Percentiles rank a stretch among this genome's conserved stretches.
Conservation (phyloP, 2,113 vertebrate species). For the Raja brachyura region DNA sequence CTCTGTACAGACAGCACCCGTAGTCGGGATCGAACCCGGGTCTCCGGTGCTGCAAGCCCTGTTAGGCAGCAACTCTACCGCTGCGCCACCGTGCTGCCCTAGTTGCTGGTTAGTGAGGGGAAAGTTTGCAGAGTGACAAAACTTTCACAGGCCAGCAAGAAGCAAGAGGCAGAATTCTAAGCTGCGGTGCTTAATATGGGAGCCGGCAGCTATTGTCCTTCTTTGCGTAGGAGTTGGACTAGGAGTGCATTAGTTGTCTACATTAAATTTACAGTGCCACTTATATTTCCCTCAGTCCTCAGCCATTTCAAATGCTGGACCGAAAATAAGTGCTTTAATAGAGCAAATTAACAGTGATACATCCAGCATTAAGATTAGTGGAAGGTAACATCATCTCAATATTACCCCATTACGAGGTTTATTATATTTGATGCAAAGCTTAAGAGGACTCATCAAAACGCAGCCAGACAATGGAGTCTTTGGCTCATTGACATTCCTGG, state of each 20-base stretch:
- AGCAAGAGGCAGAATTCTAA: neutral
- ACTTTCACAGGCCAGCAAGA: neutral
- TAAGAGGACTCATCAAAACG: neutral
- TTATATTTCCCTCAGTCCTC: neutral
- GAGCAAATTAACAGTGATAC: neutral
- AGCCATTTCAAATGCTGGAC: neutral
- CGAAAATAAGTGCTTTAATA: neutral
- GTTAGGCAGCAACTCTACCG: no score
- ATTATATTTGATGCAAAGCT: neutral
- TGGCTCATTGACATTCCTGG: neutral
- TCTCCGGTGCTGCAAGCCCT: no score
- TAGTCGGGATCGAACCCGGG: no score
- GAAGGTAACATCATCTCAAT: neutral
- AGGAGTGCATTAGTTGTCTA: neutral
- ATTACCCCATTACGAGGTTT: neutral
- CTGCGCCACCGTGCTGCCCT: no score
- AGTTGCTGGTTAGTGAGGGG: neutral
- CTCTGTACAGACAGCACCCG: no score
- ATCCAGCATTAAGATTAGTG: neutral
- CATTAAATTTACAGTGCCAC: neutral
- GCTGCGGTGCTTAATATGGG: neutral
- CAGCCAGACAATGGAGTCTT: neutral
- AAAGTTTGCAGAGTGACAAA: neutral
- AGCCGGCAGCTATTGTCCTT: neutral
- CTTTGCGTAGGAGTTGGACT: neutral